A percentile compares a stretch with the other conserved stretches of the same genome.
Conservation (phyloP, 2,113 vertebrate genomes). For the Oophaga pumilio region DNA sequence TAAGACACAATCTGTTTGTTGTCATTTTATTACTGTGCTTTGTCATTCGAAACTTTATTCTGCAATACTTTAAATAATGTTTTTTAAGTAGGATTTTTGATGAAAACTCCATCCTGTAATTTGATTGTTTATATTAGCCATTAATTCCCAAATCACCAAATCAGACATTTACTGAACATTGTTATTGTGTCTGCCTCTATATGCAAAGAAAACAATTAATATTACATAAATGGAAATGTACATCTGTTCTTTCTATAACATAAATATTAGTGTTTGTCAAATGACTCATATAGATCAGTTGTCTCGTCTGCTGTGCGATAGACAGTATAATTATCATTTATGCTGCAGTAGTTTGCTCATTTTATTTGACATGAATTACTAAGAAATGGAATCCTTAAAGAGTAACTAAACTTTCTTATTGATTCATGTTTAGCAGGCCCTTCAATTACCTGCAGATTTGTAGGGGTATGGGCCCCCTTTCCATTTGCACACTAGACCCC, state of each 20-base stretch:
- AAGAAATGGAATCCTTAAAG: not conserved
- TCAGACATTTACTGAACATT: slow-evolving; percentile 23
- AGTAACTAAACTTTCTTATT: too few species aligned
- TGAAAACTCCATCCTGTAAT: slow-evolving; percentile 23
- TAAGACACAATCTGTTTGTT: not conserved
- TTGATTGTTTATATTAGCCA: not conserved
- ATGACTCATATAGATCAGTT: slow-evolving; percentile 14
- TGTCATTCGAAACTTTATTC: not conserved
- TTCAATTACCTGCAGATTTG: too few species aligned
- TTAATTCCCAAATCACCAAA: slow-evolving; percentile 35
- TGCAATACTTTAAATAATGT: slow-evolving; percentile 17
- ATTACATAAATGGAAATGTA: slow-evolving; percentile 53
- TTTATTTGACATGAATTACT: not conserved
- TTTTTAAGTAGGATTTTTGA: not conserved
- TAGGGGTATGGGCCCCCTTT: too few species aligned
- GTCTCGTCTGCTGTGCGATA: slow-evolving; percentile 33
- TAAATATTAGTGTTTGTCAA: slow-evolving; percentile 43
- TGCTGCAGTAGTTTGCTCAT: not conserved
- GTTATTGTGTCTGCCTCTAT: not conserved
- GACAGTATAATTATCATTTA: slow-evolving; percentile 26
- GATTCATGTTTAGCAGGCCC: too few species aligned
- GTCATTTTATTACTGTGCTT: slow-evolving; percentile 18
- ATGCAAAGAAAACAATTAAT: slow-evolving; percentile 29
- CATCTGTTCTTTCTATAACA: slow-evolving; percentile 45
- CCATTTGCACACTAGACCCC: too few species aligned